These are phyloP conservation scores for Agonopterix alstromeriana DNA, from an alignment of 2,888 invertebrate species.

Conservation along the genomic window DNA sequence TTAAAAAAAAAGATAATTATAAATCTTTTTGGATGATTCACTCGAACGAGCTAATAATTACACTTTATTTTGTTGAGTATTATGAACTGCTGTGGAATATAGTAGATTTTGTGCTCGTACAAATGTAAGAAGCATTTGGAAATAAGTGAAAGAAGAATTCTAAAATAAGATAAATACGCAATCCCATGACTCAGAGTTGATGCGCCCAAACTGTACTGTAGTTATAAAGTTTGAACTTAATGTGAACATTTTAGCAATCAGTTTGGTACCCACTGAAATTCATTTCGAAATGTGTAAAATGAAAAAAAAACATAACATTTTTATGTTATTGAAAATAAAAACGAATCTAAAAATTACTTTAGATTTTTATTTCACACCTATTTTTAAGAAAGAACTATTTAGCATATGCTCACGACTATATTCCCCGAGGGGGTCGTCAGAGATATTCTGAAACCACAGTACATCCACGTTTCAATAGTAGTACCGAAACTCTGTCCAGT, in stretches of 20 bases:
- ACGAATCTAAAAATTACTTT: constrained; percentile 69
- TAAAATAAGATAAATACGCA: constrained; percentile 42
- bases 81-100: constrained; percentile 56
- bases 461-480: no score
- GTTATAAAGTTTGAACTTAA: constrained; percentile 52
- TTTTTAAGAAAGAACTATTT: no score
- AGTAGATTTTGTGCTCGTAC: constrained; percentile 63
- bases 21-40: constrained; percentile 51
- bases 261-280: constrained; percentile 66
- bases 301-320: constrained; percentile 73
- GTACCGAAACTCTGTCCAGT: no score
- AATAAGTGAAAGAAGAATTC: constrained; percentile 71
- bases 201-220: constrained; percentile 67
- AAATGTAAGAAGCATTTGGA: constrained; percentile 68
- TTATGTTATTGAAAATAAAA: constrained; percentile 78
- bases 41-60: constrained; percentile 57
- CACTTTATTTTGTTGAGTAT: constrained; percentile 70
- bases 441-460: no score
- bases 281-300: constrained; percentile 72
- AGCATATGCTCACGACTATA: no score
- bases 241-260: constrained; percentile 64
- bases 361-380: constrained; percentile 30
- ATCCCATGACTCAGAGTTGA: constrained; percentile 51
- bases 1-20: constrained; percentile 40
- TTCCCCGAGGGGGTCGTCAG: no score